Evolutionary conservation across 2,888 invertebrate species (phyloP).

Genomic region (Cantharis lateralis): DNA sequence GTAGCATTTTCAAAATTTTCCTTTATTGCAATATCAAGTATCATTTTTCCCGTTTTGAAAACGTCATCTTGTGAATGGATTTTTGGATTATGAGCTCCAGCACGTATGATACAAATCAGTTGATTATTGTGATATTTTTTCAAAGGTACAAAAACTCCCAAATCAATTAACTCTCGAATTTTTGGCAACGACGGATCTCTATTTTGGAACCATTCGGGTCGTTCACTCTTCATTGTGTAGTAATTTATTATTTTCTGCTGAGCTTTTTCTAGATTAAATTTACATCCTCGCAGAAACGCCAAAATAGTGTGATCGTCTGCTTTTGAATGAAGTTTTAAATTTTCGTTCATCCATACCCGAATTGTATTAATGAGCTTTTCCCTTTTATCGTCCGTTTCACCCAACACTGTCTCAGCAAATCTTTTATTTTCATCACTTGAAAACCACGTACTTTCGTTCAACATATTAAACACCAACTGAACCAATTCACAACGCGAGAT

Average conservation of each 20-base stretch:
- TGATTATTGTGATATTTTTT: constrained; percentile 56
- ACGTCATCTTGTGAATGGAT: constrained; percentile 63
- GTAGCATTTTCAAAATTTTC: constrained; percentile 57
- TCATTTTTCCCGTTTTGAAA: constrained; percentile 67
- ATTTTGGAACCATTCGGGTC: constrained; percentile 66
- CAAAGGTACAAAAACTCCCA: constrained; percentile 67
- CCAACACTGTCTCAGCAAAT: constrained; percentile 43
- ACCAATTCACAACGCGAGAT: neutral
- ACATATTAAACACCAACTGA: neutral
- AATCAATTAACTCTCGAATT: constrained; percentile 61
- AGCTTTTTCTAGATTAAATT: constrained; percentile 63
- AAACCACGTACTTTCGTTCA: neutral
- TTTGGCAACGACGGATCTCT: constrained; percentile 63
- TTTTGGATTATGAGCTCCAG: constrained; percentile 64
- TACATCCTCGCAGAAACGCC: constrained; percentile 65
- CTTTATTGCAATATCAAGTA: constrained; percentile 62
- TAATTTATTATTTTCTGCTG: constrained; percentile 64
- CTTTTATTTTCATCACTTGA: constrained; percentile 38
- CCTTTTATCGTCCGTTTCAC: constrained; percentile 47
- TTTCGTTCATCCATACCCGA: constrained; percentile 53
- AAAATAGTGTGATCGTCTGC: constrained; percentile 59
- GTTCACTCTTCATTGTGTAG: constrained; percentile 60
- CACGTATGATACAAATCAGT: constrained; percentile 64
- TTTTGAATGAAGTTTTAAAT: constrained; percentile 53
- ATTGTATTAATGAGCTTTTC: constrained; percentile 46